phyloP scores from a whole-genome alignment of 1,140 invertebrate genomes.

The Macrostomum lignano region DNA sequence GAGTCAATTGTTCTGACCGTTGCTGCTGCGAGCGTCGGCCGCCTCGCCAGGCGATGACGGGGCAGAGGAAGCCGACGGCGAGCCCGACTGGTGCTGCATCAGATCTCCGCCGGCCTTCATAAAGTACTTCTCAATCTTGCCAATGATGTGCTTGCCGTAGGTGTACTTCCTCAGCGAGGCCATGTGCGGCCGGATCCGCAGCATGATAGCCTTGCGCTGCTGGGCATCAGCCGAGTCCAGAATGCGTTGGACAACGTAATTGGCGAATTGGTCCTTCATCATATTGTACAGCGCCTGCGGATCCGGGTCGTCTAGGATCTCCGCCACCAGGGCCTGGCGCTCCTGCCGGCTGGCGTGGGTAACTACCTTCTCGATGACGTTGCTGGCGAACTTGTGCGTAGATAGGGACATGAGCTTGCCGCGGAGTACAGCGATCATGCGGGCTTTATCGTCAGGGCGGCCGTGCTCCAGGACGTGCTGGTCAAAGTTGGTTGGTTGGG shows the following conservation, averaged over 20 bases:
- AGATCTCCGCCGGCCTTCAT: too few species aligned
- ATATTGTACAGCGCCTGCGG: conserved; percentile 29
- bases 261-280: conserved; percentile 98
- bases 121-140: conserved; percentile 6
- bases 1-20: too few species aligned
- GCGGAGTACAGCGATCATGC: conserved; percentile 60
- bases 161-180: conserved; percentile 85
- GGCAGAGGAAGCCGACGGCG: too few species aligned
- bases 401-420: conserved; percentile 77
- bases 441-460: conserved; percentile 70
- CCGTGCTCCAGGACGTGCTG: conserved; percentile 37
- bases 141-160: conserved; percentile 61
- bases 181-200: conserved; percentile 87
- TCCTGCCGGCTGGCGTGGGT: conserved; percentile 21
- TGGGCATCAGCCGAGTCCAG: conserved; percentile 88
- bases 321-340: conserved; percentile 23
- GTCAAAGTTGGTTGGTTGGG: too few species aligned
- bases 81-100: too few species aligned
- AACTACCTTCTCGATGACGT: conserved; percentile 30
- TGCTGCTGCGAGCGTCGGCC: too few species aligned
- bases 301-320: conserved; percentile 11
- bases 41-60: too few species aligned
- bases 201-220: conserved; percentile 83
- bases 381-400: conserved; percentile 82
- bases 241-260: conserved; percentile 99